A percentile compares a stretch with the other conserved stretches of the same genome.
phyloP scores from a whole-genome alignment of 2,797 vertebrate genomes.

The Hemibagrus guttatus region DNA sequence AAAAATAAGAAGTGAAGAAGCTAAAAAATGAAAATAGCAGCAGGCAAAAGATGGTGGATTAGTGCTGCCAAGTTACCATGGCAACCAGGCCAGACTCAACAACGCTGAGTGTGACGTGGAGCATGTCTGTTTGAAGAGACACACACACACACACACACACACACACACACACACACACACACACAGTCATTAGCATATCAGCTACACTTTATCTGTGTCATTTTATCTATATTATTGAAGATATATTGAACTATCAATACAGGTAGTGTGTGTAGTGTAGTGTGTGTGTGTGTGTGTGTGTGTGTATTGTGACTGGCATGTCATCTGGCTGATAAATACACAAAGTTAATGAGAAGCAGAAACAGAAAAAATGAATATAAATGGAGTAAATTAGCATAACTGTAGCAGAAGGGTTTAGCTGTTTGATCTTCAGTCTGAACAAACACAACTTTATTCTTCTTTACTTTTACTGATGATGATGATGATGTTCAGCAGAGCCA shows the following conservation, averaged over 20 bases:
- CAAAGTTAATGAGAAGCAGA: slow-evolving; percentile 2
- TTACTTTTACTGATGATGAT: not conserved
- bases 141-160: slow-evolving; percentile 23
- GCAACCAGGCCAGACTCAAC: slow-evolving; percentile 45
- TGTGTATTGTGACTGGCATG: not conserved
- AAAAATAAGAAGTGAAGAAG: not conserved
- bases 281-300: not conserved
- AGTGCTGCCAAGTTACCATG: slow-evolving; percentile 37
- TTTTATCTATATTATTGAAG: not conserved
- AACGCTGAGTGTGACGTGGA: slow-evolving; percentile 26
- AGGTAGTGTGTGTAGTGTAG: slow-evolving; percentile 9
- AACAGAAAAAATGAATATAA: slow-evolving; percentile 24
- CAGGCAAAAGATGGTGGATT: not conserved
- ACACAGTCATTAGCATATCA: not conserved
- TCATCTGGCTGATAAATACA: not conserved
- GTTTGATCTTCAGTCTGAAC: slow-evolving; percentile 26
- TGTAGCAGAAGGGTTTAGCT: not conserved
- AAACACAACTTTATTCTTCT: not conserved
- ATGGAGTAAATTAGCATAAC: slow-evolving; percentile 20
- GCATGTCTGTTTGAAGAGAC: slow-evolving; percentile 2
- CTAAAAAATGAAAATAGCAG: slow-evolving; percentile 31
- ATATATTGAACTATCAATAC: not conserved
- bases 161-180: slow-evolving; percentile 27
- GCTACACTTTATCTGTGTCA: not conserved
- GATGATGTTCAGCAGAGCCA: not conserved